Percentiles rank a stretch among this genome's conserved stretches.
phyloP scores from a whole-genome alignment of 2,888 invertebrate genomes.

The Phyllotreta striolata region DNA sequence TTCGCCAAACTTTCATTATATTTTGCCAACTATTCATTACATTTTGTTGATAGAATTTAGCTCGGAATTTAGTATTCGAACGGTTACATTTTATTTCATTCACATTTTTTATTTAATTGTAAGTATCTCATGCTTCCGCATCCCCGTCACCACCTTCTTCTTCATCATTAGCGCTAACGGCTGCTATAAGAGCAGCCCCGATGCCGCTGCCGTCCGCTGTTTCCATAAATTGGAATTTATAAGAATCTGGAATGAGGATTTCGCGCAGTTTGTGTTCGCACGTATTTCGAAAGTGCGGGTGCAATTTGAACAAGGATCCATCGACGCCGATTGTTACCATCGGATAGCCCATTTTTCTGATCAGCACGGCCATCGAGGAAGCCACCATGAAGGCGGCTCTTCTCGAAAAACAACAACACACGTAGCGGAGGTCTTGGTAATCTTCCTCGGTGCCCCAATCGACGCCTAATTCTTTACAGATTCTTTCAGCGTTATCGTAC shows the following conservation, averaged over 20 bases:
- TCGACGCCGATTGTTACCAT: conserved; percentile 94
- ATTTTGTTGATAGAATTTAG: too few species aligned
- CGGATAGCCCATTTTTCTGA: conserved; percentile 90
- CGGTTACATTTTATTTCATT: too few species aligned
- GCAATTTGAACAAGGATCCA: conserved; percentile 96
- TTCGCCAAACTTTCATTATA: too few species aligned
- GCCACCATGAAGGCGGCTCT: conserved; percentile 94
- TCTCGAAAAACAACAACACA: conserved; percentile 91
- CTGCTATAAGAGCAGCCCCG: conserved; percentile 95
- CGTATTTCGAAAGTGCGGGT: conserved; percentile 81
- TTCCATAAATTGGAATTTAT: conserved; percentile 90
- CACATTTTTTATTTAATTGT: too few species aligned
- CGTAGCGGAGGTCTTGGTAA: conserved; percentile 89
- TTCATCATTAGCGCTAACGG: conserved; percentile 70
- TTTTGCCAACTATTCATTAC: too few species aligned
- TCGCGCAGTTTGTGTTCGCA: conserved; percentile 43
- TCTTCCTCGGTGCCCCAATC: conserved; percentile 88
- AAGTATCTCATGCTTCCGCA: background rate
- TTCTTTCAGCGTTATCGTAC: conserved; percentile 79
- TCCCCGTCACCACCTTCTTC: conserved; percentile 6
- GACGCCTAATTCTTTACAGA: conserved; percentile 80
- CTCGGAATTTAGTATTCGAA: too few species aligned
- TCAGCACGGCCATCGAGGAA: conserved; percentile 86
- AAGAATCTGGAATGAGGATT: conserved; percentile 49
- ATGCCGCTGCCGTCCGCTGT: conserved; percentile 97